Percentiles rank a stretch among this genome's conserved stretches.
These are phyloP conservation scores for Ia io DNA, from an alignment of 2,113 vertebrate species.

Conservation along the genomic window DNA sequence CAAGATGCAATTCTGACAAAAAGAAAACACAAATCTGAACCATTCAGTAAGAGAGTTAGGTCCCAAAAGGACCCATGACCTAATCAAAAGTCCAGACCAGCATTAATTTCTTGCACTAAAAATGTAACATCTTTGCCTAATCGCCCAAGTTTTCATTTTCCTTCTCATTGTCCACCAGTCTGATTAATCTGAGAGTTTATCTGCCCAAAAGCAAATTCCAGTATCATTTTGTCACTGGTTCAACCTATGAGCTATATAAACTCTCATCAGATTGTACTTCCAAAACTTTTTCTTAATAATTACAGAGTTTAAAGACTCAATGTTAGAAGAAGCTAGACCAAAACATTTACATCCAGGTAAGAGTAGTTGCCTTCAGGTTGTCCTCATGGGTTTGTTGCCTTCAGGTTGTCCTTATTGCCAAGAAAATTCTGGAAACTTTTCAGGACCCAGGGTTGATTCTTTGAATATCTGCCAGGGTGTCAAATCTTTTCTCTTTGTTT, in stretches of 20 bases:
- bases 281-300: neutral
- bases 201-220: neutral
- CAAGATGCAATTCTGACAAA: neutral
- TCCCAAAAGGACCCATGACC: neutral
- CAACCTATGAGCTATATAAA: neutral
- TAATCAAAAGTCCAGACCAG: neutral
- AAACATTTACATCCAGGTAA: neutral
- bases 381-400: neutral
- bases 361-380: neutral
- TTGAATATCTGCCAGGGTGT: neutral
- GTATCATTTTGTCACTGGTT: neutral
- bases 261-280: neutral
- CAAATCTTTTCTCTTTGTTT: neutral
- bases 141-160: neutral
- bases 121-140: neutral
- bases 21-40: neutral
- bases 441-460: neutral
- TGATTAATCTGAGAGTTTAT: neutral
- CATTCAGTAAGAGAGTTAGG: neutral
- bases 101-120: neutral
- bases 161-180: neutral
- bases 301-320: neutral
- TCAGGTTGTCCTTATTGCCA: neutral
- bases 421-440: slow-evolving; percentile 41
- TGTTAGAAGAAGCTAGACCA: neutral